Conservation (phyloP, 2,888 invertebrate species). For the Anaspis maculata region DNA sequence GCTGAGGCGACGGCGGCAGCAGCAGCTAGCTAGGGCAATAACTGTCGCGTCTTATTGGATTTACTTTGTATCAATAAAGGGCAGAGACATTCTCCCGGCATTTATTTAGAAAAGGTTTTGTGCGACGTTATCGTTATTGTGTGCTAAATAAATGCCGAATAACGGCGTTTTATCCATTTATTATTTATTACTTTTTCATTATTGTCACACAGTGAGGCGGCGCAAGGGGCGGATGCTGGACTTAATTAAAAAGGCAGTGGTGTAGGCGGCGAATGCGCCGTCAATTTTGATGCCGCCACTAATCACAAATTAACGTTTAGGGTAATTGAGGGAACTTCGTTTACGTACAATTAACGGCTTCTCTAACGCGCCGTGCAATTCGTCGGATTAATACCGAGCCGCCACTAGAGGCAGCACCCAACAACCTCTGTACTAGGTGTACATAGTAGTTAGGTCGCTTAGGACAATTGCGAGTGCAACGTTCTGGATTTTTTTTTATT, state of each 20-base stretch:
- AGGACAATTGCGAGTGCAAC: no score
- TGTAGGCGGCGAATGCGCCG: background rate
- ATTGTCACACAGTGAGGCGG: no score
- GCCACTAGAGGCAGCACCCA: no score
- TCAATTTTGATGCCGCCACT: constrained; percentile 4
- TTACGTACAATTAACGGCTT: constrained; percentile 14
- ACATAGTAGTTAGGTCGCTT: no score
- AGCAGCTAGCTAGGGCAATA: no score
- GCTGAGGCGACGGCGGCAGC: constrained; percentile 7
- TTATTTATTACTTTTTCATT: no score
- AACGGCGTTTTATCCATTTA: no score
- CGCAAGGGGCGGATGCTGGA: no score
- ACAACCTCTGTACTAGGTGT: no score
- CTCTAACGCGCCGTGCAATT: no score
- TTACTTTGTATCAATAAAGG: constrained; percentile 31
- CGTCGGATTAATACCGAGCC: no score
- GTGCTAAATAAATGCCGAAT: constrained; percentile 21
- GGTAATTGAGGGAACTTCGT: constrained; percentile 15
- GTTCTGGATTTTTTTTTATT: no score
- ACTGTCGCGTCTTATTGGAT: constrained; percentile 31
- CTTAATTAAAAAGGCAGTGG: background rate
- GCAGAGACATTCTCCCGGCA: constrained; percentile 19
- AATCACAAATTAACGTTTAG: constrained; percentile 13
- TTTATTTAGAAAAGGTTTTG: constrained; percentile 23
- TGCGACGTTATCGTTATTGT: constrained; percentile 23